These are phyloP conservation scores for Lamellibrachia luymesi DNA, from an alignment of 1,140 invertebrate species.

Conservation along the genomic window DNA sequence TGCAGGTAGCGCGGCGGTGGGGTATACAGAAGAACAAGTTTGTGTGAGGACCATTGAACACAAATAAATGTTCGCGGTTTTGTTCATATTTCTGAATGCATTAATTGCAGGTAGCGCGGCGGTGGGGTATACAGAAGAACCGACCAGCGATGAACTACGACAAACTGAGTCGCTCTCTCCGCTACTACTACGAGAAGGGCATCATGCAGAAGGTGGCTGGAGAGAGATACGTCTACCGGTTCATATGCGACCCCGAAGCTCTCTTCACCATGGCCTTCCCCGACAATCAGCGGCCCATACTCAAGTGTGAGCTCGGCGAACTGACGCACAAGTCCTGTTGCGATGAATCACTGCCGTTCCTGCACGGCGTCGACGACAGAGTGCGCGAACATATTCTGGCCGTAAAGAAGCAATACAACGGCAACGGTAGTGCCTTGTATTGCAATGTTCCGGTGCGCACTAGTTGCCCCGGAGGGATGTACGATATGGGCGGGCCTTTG, in stretches of 20 bases:
- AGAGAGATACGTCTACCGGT: constrained; percentile 93
- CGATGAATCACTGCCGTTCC: neutral
- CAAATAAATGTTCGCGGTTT: too few relatives aligned
- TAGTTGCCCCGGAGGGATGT: neutral
- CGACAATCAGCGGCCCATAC: constrained; percentile 49
- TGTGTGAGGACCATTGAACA: too few relatives aligned
- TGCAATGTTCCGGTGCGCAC: neutral
- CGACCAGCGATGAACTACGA: constrained; percentile 96
- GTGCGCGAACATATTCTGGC: neutral
- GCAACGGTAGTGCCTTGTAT: neutral
- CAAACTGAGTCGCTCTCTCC: constrained; percentile 85
- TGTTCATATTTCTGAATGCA: neutral
- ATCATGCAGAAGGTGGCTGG: constrained; percentile 69
- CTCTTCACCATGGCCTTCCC: constrained; percentile 80
- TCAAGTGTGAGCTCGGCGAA: constrained; percentile 38
- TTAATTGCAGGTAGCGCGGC: constrained; percentile 56
- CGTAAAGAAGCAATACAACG: neutral
- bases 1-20: constrained; percentile 61
- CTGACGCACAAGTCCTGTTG: neutral
- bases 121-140: constrained; percentile 67
- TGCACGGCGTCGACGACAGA: neutral
- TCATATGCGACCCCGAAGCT: constrained; percentile 91
- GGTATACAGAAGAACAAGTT: constrained; percentile 58
- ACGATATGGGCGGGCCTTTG: neutral
- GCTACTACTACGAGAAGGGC: constrained; percentile 96